Conservation (phyloP, 2,113 vertebrate species). For the Calidris pygmaea region DNA sequence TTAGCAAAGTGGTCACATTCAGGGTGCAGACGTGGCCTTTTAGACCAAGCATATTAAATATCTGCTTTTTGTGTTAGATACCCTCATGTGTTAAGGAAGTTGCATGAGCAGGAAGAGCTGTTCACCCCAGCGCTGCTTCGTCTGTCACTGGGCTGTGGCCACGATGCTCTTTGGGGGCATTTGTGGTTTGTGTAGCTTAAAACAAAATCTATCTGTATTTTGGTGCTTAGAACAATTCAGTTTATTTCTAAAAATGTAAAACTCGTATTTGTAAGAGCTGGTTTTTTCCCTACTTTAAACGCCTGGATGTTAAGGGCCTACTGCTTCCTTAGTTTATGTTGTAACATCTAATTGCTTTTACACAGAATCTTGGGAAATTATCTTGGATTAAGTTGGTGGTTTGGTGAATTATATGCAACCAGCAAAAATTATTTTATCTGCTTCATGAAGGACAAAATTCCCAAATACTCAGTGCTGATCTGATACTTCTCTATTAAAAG, state of each 20-base stretch:
- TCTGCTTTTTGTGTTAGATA: no score
- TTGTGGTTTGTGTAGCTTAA: neutral
- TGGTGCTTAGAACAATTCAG: neutral
- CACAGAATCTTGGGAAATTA: neutral
- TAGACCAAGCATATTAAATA: no score
- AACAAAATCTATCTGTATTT: neutral
- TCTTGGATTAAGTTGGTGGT: neutral
- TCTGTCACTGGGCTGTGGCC: neutral
- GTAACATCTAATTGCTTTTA: neutral
- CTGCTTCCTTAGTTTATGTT: neutral
- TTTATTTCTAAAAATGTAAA: neutral
- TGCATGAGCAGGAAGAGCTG: rapidly evolving
- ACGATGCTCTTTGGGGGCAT: neutral
- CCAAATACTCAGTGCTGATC: neutral
- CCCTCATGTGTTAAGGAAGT: neutral
- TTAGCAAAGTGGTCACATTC: neutral
- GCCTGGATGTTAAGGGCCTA: neutral
- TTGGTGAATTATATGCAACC: neutral
- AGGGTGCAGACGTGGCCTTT: no score
- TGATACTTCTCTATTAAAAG: neutral
- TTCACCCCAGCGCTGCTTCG: neutral
- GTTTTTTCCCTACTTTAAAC: neutral
- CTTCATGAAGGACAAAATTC: neutral
- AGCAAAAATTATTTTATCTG: neutral
- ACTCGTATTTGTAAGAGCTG: neutral